These are phyloP conservation scores for Poecile montanus DNA, from an alignment of 2,797 vertebrate genomes.

Conservation along the genomic window DNA sequence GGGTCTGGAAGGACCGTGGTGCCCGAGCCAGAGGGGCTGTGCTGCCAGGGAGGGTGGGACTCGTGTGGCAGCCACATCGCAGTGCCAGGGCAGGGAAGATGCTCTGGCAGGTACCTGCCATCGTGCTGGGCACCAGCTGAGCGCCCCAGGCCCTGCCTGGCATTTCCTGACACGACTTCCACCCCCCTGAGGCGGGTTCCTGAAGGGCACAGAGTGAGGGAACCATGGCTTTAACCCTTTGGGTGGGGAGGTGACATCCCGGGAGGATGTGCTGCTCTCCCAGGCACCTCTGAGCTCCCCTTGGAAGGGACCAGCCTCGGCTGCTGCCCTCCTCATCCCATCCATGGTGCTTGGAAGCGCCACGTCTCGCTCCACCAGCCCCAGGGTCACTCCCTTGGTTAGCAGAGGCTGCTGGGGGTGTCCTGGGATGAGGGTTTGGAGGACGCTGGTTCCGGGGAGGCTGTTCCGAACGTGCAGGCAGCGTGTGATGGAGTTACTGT, in stretches of 20 bases:
- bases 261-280: neutral
- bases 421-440: neutral
- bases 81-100: neutral
- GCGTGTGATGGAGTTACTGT: accelerated
- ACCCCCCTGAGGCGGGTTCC: neutral
- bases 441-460: neutral
- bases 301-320: neutral
- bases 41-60: neutral
- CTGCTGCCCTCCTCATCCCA: neutral
- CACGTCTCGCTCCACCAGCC: neutral
- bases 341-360: neutral
- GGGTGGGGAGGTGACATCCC: accelerated
- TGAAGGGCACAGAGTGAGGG: accelerated
- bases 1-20: accelerated
- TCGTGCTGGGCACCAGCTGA: neutral
- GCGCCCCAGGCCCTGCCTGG: neutral
- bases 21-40: neutral
- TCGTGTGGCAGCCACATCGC: accelerated
- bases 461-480: accelerated
- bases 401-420: neutral
- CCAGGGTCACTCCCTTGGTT: slow-evolving; percentile 27
- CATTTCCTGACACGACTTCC: neutral
- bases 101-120: neutral
- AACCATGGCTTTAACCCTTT: neutral
- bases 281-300: neutral